Evolutionary conservation across 2,113 vertebrate species (phyloP).

Genomic region (Drymodes brunneopygia): DNA sequence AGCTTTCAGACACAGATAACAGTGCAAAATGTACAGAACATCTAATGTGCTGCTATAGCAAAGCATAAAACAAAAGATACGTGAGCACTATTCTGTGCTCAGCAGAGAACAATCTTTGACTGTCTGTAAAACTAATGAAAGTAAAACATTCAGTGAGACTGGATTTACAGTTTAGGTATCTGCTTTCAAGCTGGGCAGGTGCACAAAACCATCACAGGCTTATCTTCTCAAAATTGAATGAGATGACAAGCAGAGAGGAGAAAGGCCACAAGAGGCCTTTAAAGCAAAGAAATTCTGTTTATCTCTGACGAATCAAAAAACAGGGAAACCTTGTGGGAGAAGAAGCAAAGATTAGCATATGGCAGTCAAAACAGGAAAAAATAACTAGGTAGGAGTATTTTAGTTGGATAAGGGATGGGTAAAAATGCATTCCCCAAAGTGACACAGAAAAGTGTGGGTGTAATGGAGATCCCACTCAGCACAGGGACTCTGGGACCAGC

Average conservation of each 20-base stretch:
- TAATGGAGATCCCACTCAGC: not conserved
- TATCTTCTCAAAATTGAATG: not conserved
- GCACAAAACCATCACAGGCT: not conserved
- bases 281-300: not conserved
- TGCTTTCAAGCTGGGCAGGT: not conserved
- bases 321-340: not conserved
- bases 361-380: not conserved
- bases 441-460: not conserved
- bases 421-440: not conserved
- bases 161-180: not conserved
- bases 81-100: not conserved
- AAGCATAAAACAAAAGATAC: not conserved
- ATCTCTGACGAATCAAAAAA: not conserved
- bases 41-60: not conserved
- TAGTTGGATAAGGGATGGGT: not conserved
- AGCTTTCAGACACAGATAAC: not conserved
- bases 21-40: not conserved
- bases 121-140: not conserved
- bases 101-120: not conserved
- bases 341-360: not conserved
- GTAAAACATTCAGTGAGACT: not conserved
- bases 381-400: not conserved
- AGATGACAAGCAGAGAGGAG: not conserved
- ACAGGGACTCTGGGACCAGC: not conserved
- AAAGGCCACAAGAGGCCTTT: not conserved